Base-by-base conservation (phyloP, 1,140 invertebrate species). In the Drosophila nannoptera region DNA sequence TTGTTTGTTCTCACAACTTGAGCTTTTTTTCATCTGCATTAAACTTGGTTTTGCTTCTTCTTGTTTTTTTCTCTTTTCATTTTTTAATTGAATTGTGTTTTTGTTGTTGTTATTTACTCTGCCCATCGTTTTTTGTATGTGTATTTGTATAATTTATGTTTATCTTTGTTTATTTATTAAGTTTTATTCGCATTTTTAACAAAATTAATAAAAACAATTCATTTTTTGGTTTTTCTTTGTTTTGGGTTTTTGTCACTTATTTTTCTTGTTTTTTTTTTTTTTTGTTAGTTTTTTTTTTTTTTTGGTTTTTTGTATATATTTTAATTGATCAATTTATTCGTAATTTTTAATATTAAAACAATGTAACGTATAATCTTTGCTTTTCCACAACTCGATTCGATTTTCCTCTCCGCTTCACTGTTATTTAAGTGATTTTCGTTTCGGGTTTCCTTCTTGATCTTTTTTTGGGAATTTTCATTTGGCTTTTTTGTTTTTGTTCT, bases 181-280 rank as follows among this genome's bases (percentile, higher is more conserved):
- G 78, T 80, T 80, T 80, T 78, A 76, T 67, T 81, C 55, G 75
- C 77, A 74, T 70, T 78, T 84, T 76, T 80, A 86, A 83, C 80
- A 87, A 87, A 83, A 87, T 87, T 84, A 87, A 87, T 87, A 87
- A 87, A 84, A 87, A 87, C 84, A 88, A 87, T 77, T 77, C 69
- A 73, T 81, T 78, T 72, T 77, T 84, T 67, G 60, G 69, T 22
- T 68, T 78, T 78, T 43, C 46, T 78, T 58, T 45, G 42, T 55
- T 56, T 50, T 1, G 22, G 1, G 1, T 22, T 48, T 70, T 60
- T 50, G 36, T 43, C 54, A 56, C 40, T 48, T 60, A 48, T 58
- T 78, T 63, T 9, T 35, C 70, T 38, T 49, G 58, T 46, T 40
- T 33, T 48, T 36, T 14, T 14, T 32, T 53, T 48, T 63, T 48